phyloP scores from a whole-genome alignment of 2,113 vertebrate species.

The Forbesichthys papilliferus region DNA sequence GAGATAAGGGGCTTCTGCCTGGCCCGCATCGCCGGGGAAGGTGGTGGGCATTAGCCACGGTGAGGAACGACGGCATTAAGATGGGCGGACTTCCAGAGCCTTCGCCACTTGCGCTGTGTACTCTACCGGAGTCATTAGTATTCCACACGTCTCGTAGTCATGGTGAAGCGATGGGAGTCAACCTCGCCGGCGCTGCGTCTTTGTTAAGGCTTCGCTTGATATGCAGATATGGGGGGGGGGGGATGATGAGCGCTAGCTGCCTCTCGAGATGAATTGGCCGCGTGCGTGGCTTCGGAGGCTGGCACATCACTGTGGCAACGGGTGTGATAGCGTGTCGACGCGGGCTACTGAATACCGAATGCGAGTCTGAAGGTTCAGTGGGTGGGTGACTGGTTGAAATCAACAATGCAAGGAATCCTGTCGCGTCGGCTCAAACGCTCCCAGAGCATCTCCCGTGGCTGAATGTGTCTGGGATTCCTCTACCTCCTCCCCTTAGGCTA shows the following conservation, averaged over 20 bases:
- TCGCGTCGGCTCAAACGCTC: no score
- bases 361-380: no score
- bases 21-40: conserved; percentile 19
- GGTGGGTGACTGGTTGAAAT: no score
- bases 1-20: conserved; percentile 43
- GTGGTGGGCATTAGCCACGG: conserved; percentile 22
- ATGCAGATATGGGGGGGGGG: conserved; percentile 34
- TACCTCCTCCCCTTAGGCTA: no score
- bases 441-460: no score
- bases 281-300: neutral
- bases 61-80: conserved; percentile 41
- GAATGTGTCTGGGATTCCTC: no score
- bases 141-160: conserved; percentile 66
- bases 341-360: no score
- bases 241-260: neutral
- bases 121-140: conserved; percentile 51
- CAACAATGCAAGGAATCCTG: no score
- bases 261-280: neutral
- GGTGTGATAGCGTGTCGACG: neutral
- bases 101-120: conserved; percentile 21
- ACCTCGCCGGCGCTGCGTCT: conserved; percentile 37
- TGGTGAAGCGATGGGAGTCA: conserved; percentile 62
- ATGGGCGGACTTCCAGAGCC: conserved; percentile 3
- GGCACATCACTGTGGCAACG: conserved; percentile 13
- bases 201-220: conserved; percentile 37